phyloP scores from a whole-genome alignment of 2,888 invertebrate species.

The Gibbula magus region DNA sequence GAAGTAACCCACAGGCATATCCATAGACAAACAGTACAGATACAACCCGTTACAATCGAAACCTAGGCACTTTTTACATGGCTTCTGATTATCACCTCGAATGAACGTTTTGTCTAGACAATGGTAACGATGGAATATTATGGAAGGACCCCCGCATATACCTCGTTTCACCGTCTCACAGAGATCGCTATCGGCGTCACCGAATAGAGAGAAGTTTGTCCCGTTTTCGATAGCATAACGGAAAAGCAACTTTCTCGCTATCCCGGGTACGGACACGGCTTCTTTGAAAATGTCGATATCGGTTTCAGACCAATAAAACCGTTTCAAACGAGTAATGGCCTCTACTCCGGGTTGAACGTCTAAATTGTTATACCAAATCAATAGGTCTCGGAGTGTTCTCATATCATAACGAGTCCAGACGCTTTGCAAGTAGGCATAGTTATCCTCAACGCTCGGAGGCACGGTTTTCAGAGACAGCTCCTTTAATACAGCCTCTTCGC shows the following conservation, averaged over 20 bases:
- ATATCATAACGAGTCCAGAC: not conserved
- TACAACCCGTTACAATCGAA: not conserved
- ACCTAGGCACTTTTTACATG: not conserved
- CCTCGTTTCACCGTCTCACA: not conserved
- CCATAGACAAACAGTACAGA: not conserved
- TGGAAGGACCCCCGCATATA: not conserved
- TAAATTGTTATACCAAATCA: not conserved
- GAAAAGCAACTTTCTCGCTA: not conserved
- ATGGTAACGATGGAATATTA: conserved; percentile 10
- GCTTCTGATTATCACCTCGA: not conserved
- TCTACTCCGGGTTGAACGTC: conserved; percentile 11
- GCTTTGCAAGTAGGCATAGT: not conserved
- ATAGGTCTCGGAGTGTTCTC: not conserved
- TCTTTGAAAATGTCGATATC: conserved; percentile 11
- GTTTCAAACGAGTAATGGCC: conserved; percentile 13
- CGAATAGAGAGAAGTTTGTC: not conserved
- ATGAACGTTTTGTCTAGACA: not conserved
- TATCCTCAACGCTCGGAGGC: not conserved
- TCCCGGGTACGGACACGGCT: not conserved
- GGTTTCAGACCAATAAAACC: conserved; percentile 9
- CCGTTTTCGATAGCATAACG: not conserved
- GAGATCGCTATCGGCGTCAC: not conserved
- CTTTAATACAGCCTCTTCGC: not conserved
- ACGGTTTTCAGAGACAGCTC: not conserved
- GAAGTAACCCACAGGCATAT: not conserved